These are phyloP conservation scores for Microctenopoma stevenorrisi DNA, from an alignment of 2,797 vertebrate species.

Conservation along the genomic window DNA sequence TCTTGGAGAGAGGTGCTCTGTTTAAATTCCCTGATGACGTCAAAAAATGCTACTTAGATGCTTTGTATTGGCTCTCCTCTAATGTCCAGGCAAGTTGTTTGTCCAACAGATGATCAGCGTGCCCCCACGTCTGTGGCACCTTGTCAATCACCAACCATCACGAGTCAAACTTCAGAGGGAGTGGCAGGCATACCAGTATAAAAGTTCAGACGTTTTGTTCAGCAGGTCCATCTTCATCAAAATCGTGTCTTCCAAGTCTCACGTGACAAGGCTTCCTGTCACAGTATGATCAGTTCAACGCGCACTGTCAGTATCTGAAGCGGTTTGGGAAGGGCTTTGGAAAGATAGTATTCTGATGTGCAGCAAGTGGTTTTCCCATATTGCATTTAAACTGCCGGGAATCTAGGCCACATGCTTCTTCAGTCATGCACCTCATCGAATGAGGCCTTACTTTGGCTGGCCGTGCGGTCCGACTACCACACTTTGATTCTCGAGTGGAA, in stretches of 20 bases:
- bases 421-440: constrained; percentile 34
- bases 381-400: constrained; percentile 61
- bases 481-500: constrained; percentile 47
- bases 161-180: constrained; percentile 24
- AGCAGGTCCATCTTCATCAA: constrained; percentile 57
- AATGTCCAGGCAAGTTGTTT: constrained; percentile 9
- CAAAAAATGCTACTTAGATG: constrained; percentile 69
- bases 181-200: constrained; percentile 41
- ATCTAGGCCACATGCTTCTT: constrained; percentile 70
- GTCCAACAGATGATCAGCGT: constrained; percentile 25
- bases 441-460: constrained; percentile 60
- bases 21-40: constrained; percentile 81
- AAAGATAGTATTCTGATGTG: constrained; percentile 69
- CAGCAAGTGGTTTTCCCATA: constrained; percentile 64
- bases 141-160: constrained; percentile 3
- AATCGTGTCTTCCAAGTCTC: constrained; percentile 22
- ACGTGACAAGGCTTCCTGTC: constrained; percentile 15
- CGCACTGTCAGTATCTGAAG: constrained; percentile 36
- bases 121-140: constrained; percentile 13
- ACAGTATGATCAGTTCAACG: constrained; percentile 33
- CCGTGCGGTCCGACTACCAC: constrained; percentile 42
- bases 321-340: constrained; percentile 71
- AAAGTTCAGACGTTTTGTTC: constrained; percentile 28
- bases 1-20: constrained; percentile 75
- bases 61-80: constrained; percentile 63